Base-by-base conservation (phyloP, 2,888 invertebrate genomes). In the Oxytorus armatus region DNA sequence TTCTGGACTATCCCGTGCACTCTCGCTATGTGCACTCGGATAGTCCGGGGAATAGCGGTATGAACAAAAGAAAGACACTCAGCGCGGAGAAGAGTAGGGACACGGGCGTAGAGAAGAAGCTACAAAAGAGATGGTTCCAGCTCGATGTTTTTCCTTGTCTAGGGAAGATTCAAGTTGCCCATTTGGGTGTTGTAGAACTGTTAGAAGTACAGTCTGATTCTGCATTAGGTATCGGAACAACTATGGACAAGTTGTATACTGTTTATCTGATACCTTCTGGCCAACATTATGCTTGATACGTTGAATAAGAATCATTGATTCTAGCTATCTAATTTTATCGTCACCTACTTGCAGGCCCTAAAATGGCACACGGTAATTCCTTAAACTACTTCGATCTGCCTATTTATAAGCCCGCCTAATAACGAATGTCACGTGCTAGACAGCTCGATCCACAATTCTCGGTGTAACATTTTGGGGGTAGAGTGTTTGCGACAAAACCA, bases 1-100 rank as follows among this genome's bases (percentile, higher is more conserved):
- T 86, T 88, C 83, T 65, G 53, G 18, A 79, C 85, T 87, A 87
- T 88, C 86, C 79, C 72, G 73, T 59, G 82, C 80, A 84, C 84
- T 84, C 81, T 81, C 81, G 82, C 78, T 84, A 86, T 85, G 86
- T 84, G 84, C 78, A 79, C 82, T 76, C 61, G 44, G 39, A 70
- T 51, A 75, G 70, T 75, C 61, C 39, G 29, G 53, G 61, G 66
- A 47, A 39, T 66, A 44, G 63, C 42, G 44, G 33, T 36, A 65
- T 55, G 66, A 68, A 33, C 68, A 61, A 68, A 44, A 55, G 42
- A 11, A 61, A 44, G 53, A 66, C 21, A 25, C 16, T 42, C 18
- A 47, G 18, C 53, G 68, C 21, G 66, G 18, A 44, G 61, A 14
- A 47, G 33, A 44, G 61, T 23, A 14, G 59, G 47, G 47, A 66